Conservation (phyloP, 2,888 invertebrate genomes). For the Chrysolina haemoptera region DNA sequence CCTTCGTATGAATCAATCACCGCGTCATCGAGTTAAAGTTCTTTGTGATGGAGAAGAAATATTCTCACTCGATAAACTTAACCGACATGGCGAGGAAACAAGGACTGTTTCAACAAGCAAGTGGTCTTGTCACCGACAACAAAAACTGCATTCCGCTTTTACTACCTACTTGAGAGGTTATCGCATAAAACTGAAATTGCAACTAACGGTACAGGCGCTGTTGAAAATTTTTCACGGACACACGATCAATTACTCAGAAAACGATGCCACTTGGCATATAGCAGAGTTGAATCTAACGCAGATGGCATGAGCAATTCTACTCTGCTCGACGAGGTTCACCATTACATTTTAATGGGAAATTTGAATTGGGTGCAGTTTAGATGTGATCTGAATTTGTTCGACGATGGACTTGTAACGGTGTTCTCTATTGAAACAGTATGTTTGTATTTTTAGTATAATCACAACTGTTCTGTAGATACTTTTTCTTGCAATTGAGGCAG, state of each 20-base stretch:
- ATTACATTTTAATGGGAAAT: slow-evolving; percentile 23
- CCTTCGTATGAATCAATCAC: no score
- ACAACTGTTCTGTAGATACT: no score
- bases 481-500: no score
- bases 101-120: slow-evolving; percentile 2
- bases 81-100: no score
- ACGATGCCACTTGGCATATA: slow-evolving; percentile 39
- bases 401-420: not conserved
- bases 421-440: not conserved
- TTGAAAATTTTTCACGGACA: slow-evolving; percentile 29
- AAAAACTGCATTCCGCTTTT: slow-evolving; percentile 12
- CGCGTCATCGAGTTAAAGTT: no score
- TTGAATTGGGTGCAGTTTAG: slow-evolving; percentile 19
- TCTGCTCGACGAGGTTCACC: not conserved
- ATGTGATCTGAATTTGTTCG: slow-evolving; percentile 15
- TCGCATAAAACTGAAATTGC: slow-evolving; percentile 30
- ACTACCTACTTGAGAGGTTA: not conserved
- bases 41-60: no score
- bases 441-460: not conserved
- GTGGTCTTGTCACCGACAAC: not conserved
- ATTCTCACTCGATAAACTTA: no score
- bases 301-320: slow-evolving; percentile 33
- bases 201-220: slow-evolving; percentile 27
- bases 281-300: slow-evolving; percentile 28
- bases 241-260: slow-evolving; percentile 34